Conservation (phyloP, 2,888 invertebrate genomes). For the Nomada goodeniana region DNA sequence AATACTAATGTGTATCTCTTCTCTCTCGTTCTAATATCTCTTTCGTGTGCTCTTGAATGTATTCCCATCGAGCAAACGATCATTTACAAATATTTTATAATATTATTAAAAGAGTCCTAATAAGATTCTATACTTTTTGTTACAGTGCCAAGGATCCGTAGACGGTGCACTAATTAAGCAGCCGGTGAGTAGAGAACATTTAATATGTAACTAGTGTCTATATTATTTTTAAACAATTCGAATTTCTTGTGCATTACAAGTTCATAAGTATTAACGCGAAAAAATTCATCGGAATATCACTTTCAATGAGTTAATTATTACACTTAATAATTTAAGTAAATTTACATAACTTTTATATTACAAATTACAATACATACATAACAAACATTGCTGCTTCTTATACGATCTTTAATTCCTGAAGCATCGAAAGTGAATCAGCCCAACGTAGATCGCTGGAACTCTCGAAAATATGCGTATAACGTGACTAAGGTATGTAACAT, state of each 20-base stretch:
- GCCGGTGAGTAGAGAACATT: slow-evolving; percentile 16
- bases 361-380: neutral
- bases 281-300: too few species aligned
- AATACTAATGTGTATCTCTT: neutral
- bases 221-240: too few species aligned
- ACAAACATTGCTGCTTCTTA: neutral
- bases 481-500: slow-evolving; percentile 4
- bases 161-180: neutral
- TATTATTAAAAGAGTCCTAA: neutral
- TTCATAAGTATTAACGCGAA: too few species aligned
- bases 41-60: neutral
- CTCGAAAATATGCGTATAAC: slow-evolving; percentile 17
- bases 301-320: too few species aligned
- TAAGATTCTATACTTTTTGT: slow-evolving; percentile 4
- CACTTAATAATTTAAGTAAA: too few species aligned
- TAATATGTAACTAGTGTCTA: neutral
- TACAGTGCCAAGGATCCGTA: slow-evolving; percentile 3
- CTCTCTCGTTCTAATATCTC: neutral
- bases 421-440: neutral
- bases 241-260: too few species aligned
- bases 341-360: too few species aligned
- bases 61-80: neutral
- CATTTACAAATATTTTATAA: neutral
- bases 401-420: too few species aligned
- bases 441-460: neutral